Percentiles rank a stretch among this genome's conserved stretches.
Conservation (phyloP, 1,140 invertebrate species). For the Branchinecta lynchi region DNA sequence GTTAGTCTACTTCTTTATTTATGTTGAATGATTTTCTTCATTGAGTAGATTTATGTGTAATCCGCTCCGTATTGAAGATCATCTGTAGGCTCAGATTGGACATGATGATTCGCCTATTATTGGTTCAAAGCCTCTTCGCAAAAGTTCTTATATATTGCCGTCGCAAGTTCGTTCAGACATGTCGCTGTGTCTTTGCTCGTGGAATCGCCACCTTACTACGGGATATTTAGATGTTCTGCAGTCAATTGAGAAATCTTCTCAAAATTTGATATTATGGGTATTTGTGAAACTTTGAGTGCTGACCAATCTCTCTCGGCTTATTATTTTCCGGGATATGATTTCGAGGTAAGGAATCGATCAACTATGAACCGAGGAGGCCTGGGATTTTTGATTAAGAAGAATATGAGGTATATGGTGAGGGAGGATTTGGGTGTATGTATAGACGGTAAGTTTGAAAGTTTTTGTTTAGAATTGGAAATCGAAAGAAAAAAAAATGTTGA, state of each 20-base stretch:
- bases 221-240: conserved; percentile 9
- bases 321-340: conserved; percentile 10
- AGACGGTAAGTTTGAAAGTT: too few relatives aligned
- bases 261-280: too few relatives aligned
- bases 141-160: too few relatives aligned
- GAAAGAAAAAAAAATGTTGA: too few relatives aligned
- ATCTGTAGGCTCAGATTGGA: not conserved
- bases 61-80: conserved; percentile 8
- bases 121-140: too few relatives aligned
- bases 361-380: too few relatives aligned
- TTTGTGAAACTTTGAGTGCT: conserved; percentile 4
- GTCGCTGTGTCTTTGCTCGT: not conserved
- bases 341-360: conserved; percentile 5
- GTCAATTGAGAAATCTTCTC: conserved; percentile 10
- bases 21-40: conserved; percentile 7
- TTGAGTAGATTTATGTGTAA: conserved; percentile 3
- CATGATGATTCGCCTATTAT: too few relatives aligned
- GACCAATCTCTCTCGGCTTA: conserved; percentile 5
- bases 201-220: conserved; percentile 8
- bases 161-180: too few relatives aligned
- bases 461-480: too few relatives aligned
- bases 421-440: too few relatives aligned
- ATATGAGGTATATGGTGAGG: too few relatives aligned
- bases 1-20: conserved; percentile 10
- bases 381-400: too few relatives aligned